These are phyloP conservation scores for Spodoptera littoralis DNA, from an alignment of 2,888 invertebrate species.

Conservation along the genomic window DNA sequence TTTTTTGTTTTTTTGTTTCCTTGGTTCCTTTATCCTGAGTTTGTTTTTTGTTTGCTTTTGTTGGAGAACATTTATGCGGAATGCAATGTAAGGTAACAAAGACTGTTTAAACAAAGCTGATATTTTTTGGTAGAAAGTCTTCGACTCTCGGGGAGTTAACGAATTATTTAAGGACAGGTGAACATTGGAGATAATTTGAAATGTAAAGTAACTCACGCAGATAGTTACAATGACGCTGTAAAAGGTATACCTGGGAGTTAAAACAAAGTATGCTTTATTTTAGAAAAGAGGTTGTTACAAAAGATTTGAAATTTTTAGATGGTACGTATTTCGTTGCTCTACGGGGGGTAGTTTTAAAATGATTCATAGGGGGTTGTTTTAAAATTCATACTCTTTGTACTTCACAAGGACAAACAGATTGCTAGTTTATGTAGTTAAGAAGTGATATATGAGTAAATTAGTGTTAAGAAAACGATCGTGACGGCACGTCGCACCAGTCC, in stretches of 20 bases:
- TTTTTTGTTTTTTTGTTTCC: constrained; percentile 81
- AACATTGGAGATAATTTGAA: constrained; percentile 66
- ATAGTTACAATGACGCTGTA: constrained; percentile 64
- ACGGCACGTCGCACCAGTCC: constrained; percentile 68
- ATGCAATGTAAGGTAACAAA: constrained; percentile 65
- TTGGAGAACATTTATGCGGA: constrained; percentile 63
- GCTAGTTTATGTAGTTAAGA: constrained; percentile 65
- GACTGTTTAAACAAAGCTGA: constrained; percentile 59
- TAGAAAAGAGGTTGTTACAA: constrained; percentile 54
- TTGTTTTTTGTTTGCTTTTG: constrained; percentile 71
- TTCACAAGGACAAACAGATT: constrained; percentile 70
- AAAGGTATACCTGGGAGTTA: constrained; percentile 72
- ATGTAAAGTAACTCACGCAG: constrained; percentile 55
- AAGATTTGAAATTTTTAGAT: constrained; percentile 47
- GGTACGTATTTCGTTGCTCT: constrained; percentile 52
- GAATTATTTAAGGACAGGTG: constrained; percentile 73
- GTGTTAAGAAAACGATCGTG: constrained; percentile 71
- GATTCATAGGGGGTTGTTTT: background rate
- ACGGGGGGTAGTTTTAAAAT: constrained; percentile 70
- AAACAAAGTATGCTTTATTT: constrained; percentile 76
- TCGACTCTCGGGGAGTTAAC: constrained; percentile 65
- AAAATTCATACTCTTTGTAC: constrained; percentile 44
- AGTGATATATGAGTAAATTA: constrained; percentile 5
- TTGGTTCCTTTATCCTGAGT: constrained; percentile 82
- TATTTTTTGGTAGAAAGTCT: constrained; percentile 63